Percentiles rank a stretch among this genome's conserved stretches.
These are phyloP conservation scores for Mesoclemmys tuberculata DNA, from an alignment of 2,113 vertebrate genomes.

Conservation along the genomic window DNA sequence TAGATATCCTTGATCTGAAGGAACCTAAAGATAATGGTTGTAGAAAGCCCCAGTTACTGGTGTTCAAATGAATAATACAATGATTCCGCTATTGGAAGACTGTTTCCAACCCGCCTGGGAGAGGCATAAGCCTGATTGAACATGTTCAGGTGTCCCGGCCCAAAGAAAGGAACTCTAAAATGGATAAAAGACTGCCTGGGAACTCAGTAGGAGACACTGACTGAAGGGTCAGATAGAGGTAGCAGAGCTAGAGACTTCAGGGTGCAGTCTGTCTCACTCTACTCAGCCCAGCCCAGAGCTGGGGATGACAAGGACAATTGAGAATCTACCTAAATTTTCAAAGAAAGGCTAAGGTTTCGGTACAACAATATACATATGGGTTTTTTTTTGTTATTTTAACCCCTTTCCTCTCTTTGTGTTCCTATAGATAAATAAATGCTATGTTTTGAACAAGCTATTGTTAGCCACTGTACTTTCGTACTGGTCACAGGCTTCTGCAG, in stretches of 20 bases:
- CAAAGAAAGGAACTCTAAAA: not conserved
- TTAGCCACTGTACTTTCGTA: not conserved
- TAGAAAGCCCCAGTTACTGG: not conserved
- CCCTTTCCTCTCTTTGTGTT: not conserved
- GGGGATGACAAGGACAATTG: not conserved
- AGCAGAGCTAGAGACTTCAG: not conserved
- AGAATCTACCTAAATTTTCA: not conserved
- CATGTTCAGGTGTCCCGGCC: not conserved
- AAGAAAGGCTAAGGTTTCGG: not conserved
- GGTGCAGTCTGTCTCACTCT: not conserved
- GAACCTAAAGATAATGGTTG: not conserved
- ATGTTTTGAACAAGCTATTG: not conserved
- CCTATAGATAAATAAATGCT: not conserved
- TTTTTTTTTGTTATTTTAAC: not conserved
- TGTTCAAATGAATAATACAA: not conserved
- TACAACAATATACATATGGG: not conserved
- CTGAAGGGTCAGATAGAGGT: not conserved
- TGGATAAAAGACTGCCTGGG: not conserved
- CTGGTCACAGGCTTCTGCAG: not conserved
- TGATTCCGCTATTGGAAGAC: not conserved
- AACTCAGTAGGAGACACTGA: not conserved
- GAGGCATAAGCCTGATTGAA: not conserved
- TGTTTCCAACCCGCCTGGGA: not conserved
- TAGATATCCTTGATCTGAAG: not conserved
- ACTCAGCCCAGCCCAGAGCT: not conserved